phyloP scores from a whole-genome alignment of 1,140 invertebrate species.

The Lepidurus packardi region DNA sequence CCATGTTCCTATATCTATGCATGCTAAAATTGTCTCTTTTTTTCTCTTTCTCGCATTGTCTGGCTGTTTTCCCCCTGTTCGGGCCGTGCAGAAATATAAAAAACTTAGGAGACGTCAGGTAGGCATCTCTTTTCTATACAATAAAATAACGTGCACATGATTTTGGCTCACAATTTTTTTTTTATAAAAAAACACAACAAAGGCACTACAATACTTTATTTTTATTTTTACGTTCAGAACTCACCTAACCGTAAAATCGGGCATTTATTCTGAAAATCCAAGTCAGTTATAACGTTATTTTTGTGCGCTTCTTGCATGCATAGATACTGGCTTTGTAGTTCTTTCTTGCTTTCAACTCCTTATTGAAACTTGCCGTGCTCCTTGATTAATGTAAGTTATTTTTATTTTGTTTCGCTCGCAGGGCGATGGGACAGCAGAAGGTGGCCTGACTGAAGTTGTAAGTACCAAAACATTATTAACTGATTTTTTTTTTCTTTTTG shows the following conservation, averaged over 20 bases:
- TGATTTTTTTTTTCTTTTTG: constrained; percentile 24
- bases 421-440: constrained; percentile 69
- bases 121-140: constrained; percentile 29
- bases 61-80: constrained; percentile 30
- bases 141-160: background rate
- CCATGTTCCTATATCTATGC: constrained; percentile 30
- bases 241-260: no score
- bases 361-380: background rate
- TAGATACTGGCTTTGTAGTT: constrained; percentile 25
- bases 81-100: constrained; percentile 70
- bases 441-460: constrained; percentile 64
- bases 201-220: no score
- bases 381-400: constrained; percentile 14
- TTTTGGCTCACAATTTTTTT: background rate
- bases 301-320: background rate
- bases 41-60: constrained; percentile 44
- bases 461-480: constrained; percentile 40
- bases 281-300: background rate
- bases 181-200: background rate
- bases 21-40: constrained; percentile 39
- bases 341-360: constrained; percentile 25
- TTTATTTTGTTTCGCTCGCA: constrained; percentile 48
- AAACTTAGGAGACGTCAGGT: constrained; percentile 77
- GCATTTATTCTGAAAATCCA: no score
- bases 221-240: no score